Conservation (phyloP, 2,113 vertebrate species). For the Megaceryle maxima region DNA sequence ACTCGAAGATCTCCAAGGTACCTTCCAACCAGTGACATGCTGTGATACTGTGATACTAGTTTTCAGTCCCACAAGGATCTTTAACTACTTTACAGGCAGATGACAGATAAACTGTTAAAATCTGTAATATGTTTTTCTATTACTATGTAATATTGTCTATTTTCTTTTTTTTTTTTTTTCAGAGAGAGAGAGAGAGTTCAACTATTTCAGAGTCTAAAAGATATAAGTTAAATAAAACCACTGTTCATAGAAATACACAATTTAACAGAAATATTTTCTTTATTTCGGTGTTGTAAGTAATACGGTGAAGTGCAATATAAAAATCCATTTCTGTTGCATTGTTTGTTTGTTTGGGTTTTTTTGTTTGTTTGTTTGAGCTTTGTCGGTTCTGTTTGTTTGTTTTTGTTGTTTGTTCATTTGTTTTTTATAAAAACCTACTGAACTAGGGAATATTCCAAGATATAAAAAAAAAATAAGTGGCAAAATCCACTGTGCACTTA, state of each 20-base stretch:
- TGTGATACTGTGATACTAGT: background rate
- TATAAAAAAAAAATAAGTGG: background rate
- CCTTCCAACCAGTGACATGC: too few relatives aligned
- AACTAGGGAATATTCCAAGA: background rate
- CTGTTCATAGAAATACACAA: background rate
- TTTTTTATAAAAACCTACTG: background rate
- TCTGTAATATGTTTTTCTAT: background rate
- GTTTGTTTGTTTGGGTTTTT: too few relatives aligned
- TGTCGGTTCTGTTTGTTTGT: background rate
- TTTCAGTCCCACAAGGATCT: background rate
- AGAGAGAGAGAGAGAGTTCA: background rate
- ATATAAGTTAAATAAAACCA: background rate
- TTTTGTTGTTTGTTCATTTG: background rate
- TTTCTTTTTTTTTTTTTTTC: background rate
- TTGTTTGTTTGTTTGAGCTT: background rate
- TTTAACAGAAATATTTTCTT: background rate
- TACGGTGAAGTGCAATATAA: background rate
- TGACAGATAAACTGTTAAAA: background rate
- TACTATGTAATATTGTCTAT: background rate
- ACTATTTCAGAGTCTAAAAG: constrained; percentile 1
- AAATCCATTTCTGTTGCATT: background rate
- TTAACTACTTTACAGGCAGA: background rate
- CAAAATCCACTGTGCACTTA: background rate
- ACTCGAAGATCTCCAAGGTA: too few relatives aligned
- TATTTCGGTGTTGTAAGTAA: background rate